Conservation (phyloP, 2,888 invertebrate species). For the Sclerodermus sp. region DNA sequence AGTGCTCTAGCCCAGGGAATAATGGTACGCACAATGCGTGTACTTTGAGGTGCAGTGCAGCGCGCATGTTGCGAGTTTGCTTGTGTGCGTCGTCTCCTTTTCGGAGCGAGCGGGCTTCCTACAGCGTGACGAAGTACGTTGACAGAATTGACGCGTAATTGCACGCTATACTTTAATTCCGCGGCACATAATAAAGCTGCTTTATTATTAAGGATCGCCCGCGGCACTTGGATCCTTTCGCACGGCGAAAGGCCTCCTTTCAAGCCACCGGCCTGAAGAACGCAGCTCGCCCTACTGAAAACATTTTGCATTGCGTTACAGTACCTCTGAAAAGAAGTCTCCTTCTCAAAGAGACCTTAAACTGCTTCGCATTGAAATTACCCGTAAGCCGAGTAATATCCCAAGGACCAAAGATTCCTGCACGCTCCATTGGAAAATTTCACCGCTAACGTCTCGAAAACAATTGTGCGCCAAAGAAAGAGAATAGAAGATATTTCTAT, state of each 20-base stretch:
- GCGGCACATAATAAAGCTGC: slow-evolving; percentile 28
- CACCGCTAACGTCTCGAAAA: too few species aligned
- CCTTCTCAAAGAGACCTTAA: slow-evolving; percentile 20
- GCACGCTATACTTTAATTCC: slow-evolving; percentile 30
- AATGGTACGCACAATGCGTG: slow-evolving; percentile 1
- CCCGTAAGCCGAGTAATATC: not conserved
- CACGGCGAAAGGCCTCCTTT: slow-evolving; percentile 24
- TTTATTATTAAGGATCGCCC: slow-evolving; percentile 32
- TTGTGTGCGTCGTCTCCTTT: too few species aligned
- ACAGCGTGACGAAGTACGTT: slow-evolving; percentile 33
- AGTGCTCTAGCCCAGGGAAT: too few species aligned
- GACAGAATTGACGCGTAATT: slow-evolving; percentile 37
- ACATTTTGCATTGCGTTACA: too few species aligned
- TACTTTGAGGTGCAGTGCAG: too few species aligned
- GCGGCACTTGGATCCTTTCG: slow-evolving; percentile 26
- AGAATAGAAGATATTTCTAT: too few species aligned
- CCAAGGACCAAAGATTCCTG: slow-evolving; percentile 2
- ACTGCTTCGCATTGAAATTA: slow-evolving; percentile 14
- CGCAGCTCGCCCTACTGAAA: slow-evolving; percentile 10
- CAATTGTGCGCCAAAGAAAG: too few species aligned
- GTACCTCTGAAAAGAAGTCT: slow-evolving; percentile 25
- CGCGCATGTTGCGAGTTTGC: too few species aligned
- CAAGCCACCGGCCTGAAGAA: slow-evolving; percentile 15
- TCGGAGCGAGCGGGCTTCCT: slow-evolving; percentile 13
- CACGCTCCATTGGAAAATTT: too few species aligned